Evolutionary conservation across 2,797 vertebrate genomes (phyloP).

Genomic region (Chloroceryle inda): DNA sequence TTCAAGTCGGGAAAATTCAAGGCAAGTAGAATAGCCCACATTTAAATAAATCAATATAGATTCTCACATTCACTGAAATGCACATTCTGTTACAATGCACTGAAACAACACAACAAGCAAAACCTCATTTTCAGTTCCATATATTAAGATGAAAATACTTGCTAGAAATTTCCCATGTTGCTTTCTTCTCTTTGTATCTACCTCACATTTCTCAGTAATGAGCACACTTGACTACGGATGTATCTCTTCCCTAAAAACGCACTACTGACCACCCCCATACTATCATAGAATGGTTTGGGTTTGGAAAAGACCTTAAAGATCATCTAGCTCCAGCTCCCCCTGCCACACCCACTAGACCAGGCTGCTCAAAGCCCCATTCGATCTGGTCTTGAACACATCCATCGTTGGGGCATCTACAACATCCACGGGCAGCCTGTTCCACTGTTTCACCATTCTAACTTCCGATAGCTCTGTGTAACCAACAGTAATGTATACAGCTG

Average conservation of each 20-base stretch:
- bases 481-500: background rate
- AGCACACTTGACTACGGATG: background rate
- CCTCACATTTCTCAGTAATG: background rate
- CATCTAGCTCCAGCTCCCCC: too few species aligned
- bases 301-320: too few species aligned
- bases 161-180: background rate
- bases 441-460: background rate
- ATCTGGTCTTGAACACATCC: too few species aligned
- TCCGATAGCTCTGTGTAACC: background rate
- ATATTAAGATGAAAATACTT: background rate
- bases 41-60: background rate
- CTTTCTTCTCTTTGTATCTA: background rate
- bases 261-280: background rate
- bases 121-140: background rate
- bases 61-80: background rate
- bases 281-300: too few species aligned
- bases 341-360: too few species aligned
- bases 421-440: too few species aligned
- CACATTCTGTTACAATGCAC: background rate
- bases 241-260: background rate
- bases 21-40: background rate
- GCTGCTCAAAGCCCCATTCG: too few species aligned
- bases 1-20: background rate
- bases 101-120: background rate
- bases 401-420: too few species aligned